Evolutionary conservation across 2,797 vertebrate genomes (phyloP), one percentile per base, ranked within the genome.

Genomic region (Chaunax sp.): DNA sequence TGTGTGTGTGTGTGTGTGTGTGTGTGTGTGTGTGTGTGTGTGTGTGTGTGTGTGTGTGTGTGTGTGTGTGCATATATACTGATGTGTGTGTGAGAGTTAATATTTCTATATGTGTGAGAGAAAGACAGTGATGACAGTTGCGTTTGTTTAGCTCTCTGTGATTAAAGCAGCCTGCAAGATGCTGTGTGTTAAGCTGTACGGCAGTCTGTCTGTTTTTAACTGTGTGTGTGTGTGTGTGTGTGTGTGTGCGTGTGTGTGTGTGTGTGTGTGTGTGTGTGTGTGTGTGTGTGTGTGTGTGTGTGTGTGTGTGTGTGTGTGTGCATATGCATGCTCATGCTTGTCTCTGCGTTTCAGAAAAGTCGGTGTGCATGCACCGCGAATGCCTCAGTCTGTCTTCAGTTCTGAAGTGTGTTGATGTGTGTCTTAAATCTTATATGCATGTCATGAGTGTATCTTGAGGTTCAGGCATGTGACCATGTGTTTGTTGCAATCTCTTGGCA

Each of bases 81-180:
- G n/a, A n/a, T 22, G 16, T 25, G 40, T 64, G 28, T 30, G 28
- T 30, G 28, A 30, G 28, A 30, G 28, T 30, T 30, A 6, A 19
- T 33, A 44, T 67, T 52, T 60, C 22, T 66, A 63, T 81, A 57
- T 52, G 71, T 75, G 79, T 56, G 45, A 73, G 71, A 63, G 64
- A 78, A 47, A 49, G 47, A 54, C 53, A 67, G 55, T 16, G 75
- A 78, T 82, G 89, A 83, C 80, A 85, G 85, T 77, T 83, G 59
- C 86, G 84, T 89, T 91, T 89, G 86, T 89, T 86, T 81, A 85
- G 81, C 75, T 89, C 64, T 80, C 77, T 64, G 55, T 87, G 86
- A 90, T 89, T 88, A 90, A 87, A 86, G 82, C 79, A 64, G 75
- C 69, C 70, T 65, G 61, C 75, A 60, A 57, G 65, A 63, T 76